phyloP scores from a whole-genome alignment of 2,113 vertebrate species.

The Lonchura striata region DNA sequence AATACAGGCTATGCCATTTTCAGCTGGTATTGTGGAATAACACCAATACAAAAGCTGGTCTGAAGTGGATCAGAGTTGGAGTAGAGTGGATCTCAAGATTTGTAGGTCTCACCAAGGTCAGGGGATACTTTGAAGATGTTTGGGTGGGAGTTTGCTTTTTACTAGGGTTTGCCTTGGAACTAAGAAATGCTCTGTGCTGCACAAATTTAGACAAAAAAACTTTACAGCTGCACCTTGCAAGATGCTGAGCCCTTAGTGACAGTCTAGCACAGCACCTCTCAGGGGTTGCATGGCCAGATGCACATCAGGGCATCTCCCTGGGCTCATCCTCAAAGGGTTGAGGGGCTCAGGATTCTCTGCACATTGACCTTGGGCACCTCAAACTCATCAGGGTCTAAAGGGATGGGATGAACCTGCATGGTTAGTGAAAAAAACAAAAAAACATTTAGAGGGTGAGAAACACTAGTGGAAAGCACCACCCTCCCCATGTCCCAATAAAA shows the following conservation, averaged over 20 bases:
- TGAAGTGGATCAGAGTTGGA: neutral
- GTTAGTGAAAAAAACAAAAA: neutral
- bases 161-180: neutral
- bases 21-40: neutral
- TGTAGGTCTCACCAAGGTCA: neutral
- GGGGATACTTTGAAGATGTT: neutral
- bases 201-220: neutral
- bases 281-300: fast-evolving
- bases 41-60: neutral
- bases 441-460: neutral
- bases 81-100: neutral
- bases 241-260: neutral
- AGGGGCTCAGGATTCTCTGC: neutral
- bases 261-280: neutral
- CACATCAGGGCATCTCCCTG: neutral
- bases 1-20: neutral
- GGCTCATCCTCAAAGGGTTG: neutral
- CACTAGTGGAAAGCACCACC: fast-evolving
- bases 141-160: neutral
- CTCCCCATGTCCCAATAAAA: fast-evolving
- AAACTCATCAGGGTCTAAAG: neutral
- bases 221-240: neutral
- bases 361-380: neutral
- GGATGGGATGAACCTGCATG: neutral
- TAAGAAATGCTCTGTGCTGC: neutral